Conservation (phyloP, 2,888 invertebrate genomes). For the Zeuzera pyrina region DNA sequence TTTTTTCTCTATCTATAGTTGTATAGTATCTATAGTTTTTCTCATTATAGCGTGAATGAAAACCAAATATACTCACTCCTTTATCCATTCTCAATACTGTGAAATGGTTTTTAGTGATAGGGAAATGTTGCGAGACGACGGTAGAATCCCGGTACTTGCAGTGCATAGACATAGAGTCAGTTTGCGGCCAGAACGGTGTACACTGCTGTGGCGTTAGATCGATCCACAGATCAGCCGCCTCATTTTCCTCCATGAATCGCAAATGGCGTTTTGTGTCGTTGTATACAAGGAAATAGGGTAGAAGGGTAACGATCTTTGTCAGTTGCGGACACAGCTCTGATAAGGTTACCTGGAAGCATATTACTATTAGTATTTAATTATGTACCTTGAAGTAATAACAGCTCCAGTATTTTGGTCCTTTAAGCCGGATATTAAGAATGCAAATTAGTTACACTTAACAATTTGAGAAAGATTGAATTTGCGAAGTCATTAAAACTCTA, state of each 20-base stretch:
- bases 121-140: constrained; percentile 83
- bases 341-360: constrained; percentile 72
- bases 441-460: no score
- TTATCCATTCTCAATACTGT: constrained; percentile 88
- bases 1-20: no score
- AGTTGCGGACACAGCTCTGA: constrained; percentile 82
- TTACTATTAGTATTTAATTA: no score
- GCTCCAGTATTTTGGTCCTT: no score
- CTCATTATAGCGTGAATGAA: no score
- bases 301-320: constrained; percentile 84
- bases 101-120: constrained; percentile 77
- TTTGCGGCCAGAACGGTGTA: constrained; percentile 86
- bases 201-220: constrained; percentile 81
- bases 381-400: no score
- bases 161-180: constrained; percentile 85
- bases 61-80: constrained; percentile 84
- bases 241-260: constrained; percentile 89
- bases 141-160: constrained; percentile 85
- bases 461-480: no score
- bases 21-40: no score
- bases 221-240: constrained; percentile 87
- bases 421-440: no score
- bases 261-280: constrained; percentile 77
- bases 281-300: constrained; percentile 84
- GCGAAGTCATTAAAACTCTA: no score